phyloP scores from a whole-genome alignment of 2,888 invertebrate species.

The Eueremaeus valkanovi region DNA sequence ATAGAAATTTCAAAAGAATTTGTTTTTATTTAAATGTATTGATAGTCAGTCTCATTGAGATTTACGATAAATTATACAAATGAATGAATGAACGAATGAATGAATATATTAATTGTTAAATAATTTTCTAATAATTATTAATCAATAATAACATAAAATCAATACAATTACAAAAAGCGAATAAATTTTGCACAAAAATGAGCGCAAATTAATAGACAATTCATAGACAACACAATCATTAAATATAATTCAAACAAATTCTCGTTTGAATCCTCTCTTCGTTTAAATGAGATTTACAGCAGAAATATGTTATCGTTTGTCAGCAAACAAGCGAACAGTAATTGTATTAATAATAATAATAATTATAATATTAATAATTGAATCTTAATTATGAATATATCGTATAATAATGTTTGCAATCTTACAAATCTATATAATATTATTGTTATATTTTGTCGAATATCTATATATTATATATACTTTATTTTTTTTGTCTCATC shows the following conservation, averaged over 20 bases:
- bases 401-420: not conserved
- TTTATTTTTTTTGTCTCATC: too few relatives aligned
- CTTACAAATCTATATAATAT: not conserved
- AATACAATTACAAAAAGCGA: not conserved
- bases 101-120: not conserved
- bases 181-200: not conserved
- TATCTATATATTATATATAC: not conserved
- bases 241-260: too few relatives aligned
- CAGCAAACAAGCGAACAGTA: too few relatives aligned
- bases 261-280: too few relatives aligned
- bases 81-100: not conserved
- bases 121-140: not conserved
- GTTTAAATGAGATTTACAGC: too few relatives aligned
- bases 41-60: not conserved
- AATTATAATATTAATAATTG: too few relatives aligned
- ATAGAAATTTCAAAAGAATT: not conserved
- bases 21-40: not conserved
- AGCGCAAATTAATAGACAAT: too few relatives aligned
- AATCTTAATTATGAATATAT: too few relatives aligned
- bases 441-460: not conserved
- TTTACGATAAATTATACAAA: slow-evolving; percentile 2
- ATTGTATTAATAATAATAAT: too few relatives aligned
- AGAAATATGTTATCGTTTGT: too few relatives aligned
- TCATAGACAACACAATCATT: not conserved
- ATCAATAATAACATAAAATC: not conserved